phyloP scores from a whole-genome alignment of 1,140 invertebrate genomes.

The Reticulitermes speratus region DNA sequence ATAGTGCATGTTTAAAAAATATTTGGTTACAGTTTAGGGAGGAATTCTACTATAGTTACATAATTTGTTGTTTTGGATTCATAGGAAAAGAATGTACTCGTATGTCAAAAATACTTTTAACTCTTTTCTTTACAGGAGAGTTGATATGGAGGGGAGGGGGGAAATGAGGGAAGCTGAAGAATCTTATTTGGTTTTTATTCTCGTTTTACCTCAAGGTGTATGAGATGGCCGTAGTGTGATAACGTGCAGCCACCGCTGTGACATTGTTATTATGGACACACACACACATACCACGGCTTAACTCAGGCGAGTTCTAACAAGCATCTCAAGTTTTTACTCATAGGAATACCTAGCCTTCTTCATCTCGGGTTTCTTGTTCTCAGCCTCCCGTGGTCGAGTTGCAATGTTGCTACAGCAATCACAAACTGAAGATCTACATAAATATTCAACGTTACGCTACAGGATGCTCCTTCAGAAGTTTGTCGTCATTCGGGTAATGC shows the following conservation, averaged over 20 bases:
- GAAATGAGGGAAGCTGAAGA: not conserved
- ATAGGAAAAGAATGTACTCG: not conserved
- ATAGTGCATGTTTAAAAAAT: not conserved
- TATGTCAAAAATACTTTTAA: conserved; percentile 20
- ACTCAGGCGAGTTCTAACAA: conserved; percentile 26
- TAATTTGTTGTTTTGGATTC: not conserved
- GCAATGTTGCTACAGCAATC: conserved; percentile 2
- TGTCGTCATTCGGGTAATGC: no score
- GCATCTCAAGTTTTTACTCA: conserved; percentile 25
- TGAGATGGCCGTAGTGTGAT: conserved; percentile 14
- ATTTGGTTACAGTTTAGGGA: not conserved
- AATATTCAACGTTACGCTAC: no score
- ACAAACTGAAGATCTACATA: no score
- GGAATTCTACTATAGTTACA: conserved; percentile 9
- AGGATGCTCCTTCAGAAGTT: no score
- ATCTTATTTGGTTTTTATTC: conserved; percentile 5
- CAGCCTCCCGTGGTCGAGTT: not conserved
- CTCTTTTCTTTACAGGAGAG: conserved; percentile 17
- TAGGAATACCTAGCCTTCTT: not conserved
- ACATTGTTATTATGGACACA: conserved; percentile 24
- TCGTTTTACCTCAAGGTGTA: conserved; percentile 11
- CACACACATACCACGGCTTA: conserved; percentile 25
- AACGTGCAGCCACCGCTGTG: conserved; percentile 21
- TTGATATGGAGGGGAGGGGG: not conserved
- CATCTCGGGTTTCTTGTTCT: not conserved